Base-by-base conservation (phyloP, 2,113 vertebrate species). In the Polypterus senegalus region DNA sequence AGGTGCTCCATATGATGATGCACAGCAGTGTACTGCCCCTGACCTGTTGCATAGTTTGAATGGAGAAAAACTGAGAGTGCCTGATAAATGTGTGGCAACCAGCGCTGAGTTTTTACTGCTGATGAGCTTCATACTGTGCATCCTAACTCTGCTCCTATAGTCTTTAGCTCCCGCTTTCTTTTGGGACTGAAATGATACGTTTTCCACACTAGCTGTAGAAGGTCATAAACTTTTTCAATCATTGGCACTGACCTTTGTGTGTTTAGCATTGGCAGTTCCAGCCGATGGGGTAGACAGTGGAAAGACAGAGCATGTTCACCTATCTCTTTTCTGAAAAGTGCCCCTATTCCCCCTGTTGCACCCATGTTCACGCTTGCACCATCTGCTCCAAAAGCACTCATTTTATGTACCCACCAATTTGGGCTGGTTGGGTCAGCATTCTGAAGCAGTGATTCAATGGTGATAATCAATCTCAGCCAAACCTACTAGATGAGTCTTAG, bases 41-140 rank as follows among this genome's bases (percentile, higher is more conserved):
- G 58, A 49, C 59, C 49, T 7, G 53, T 55, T 1, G 60, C 59
- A 46, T 63, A 48, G 9, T 65, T 60, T 11, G 46, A 48, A 46
- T 54, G 58, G 46, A 67, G 53, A 48, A 67, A 67, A 51, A 67
- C 66, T 8, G 53, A 58, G 10, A 67, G 47, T 48, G 61, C 68
- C 58, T 61, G 53, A 54, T 69, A 64, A 48, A 63, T 48, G 54
- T 63, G 61, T 53, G 62, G 64, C 49, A 66, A 63, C 64, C 58
- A 61, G 6, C 46, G 11, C 48, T 57, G 62, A 60, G 60, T 55
- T 49, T 66, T 61, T 10, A 66, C 54, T 3, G 57, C 60, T 9
- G 57, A 54, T 3, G 57, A 54, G 8, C 4, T 54, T 45, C 59
- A 49, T 11, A 66, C 45, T 11, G 52, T 47, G 58, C 66, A 61